Evolutionary conservation across 2,113 vertebrate species (phyloP).

Genomic region (Antechinus stuartii): DNA sequence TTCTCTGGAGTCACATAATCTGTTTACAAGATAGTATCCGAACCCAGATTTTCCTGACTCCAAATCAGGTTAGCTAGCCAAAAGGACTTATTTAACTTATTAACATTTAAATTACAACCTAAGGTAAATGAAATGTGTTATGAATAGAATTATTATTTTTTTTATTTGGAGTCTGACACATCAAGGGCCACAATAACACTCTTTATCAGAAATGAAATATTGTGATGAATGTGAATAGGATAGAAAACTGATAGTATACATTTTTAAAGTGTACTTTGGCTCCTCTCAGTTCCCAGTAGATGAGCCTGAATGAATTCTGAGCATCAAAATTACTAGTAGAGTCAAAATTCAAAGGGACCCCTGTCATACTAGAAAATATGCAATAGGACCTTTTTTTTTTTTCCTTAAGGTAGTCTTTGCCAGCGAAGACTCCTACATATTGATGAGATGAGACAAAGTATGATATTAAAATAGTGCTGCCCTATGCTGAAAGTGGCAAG

Average conservation of each 20-base stretch:
- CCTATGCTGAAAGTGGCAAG: background rate
- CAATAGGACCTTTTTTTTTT: background rate
- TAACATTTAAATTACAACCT: background rate
- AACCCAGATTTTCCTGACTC: background rate
- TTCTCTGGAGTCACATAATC: background rate
- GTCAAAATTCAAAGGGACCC: background rate
- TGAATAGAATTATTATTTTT: background rate
- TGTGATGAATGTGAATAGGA: background rate
- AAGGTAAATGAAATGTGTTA: background rate
- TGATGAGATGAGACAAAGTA: background rate
- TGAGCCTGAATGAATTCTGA: background rate
- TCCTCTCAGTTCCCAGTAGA: background rate
- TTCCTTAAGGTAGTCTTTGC: background rate
- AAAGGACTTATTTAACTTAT: background rate
- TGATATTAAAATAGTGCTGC: background rate
- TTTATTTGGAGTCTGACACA: background rate
- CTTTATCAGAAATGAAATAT: background rate
- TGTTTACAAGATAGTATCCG: background rate
- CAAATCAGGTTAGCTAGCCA: background rate
- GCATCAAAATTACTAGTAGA: background rate
- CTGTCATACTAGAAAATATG: background rate
- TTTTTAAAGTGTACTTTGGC: background rate
- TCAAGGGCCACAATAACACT: background rate
- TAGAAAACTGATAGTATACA: background rate
- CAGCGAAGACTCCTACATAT: background rate